phyloP scores from a whole-genome alignment of 2,113 vertebrate genomes.

The Etheostoma cragini region DNA sequence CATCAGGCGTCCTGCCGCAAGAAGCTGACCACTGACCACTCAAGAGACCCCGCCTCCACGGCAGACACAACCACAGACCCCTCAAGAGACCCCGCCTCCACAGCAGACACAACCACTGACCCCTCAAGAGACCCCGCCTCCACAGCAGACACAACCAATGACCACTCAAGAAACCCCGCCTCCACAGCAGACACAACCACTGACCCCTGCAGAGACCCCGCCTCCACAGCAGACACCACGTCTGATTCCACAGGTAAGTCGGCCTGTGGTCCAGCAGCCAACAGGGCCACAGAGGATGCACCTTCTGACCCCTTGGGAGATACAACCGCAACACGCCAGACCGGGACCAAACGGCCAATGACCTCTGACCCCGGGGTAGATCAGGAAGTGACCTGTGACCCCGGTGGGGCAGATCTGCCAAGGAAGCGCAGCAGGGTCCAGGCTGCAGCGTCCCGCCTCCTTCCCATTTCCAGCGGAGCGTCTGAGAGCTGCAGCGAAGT shows the following conservation, averaged over 20 bases:
- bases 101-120: conserved; percentile 17
- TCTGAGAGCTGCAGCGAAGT: conserved; percentile 72
- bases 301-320: neutral
- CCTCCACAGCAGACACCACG: neutral
- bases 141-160: neutral
- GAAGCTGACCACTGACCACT: conserved; percentile 50
- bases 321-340: neutral
- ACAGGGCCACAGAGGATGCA: no score
- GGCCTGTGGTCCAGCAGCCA: no score
- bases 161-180: no score
- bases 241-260: neutral
- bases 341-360: neutral
- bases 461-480: conserved; percentile 61
- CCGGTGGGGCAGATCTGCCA: neutral
- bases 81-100: neutral
- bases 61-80: neutral
- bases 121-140: neutral
- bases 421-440: conserved; percentile 65
- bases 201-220: conserved; percentile 13
- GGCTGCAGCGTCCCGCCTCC: conserved; percentile 67
- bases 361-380: conserved; percentile 4
- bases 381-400: conserved; percentile 19
- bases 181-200: neutral
- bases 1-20: conserved; percentile 68
- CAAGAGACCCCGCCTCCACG: neutral